phyloP scores from a whole-genome alignment of 2,888 invertebrate genomes.

The Bhutanitis thaidina region DNA sequence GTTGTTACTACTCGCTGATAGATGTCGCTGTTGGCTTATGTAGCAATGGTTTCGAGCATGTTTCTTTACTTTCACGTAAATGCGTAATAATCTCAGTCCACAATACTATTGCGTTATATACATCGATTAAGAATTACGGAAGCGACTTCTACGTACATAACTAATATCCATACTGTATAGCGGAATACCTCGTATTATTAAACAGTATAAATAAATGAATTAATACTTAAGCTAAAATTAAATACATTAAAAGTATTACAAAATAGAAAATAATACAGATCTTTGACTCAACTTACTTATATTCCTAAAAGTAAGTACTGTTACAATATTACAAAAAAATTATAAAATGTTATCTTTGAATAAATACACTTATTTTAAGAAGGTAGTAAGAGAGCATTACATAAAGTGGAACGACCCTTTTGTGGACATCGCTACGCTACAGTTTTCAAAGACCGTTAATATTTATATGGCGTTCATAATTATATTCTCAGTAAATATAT shows the following conservation, averaged over 20 bases:
- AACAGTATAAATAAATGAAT: slow-evolving; percentile 70
- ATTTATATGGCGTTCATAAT: too few relatives aligned
- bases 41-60: slow-evolving; percentile 28
- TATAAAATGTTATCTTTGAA: slow-evolving; percentile 60
- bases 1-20: slow-evolving; percentile 34
- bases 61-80: slow-evolving; percentile 41
- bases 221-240: slow-evolving; percentile 59
- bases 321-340: slow-evolving; percentile 63
- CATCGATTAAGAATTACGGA: slow-evolving; percentile 55
- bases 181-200: slow-evolving; percentile 78
- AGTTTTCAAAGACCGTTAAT: background rate
- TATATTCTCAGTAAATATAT: too few relatives aligned
- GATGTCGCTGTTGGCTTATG: slow-evolving; percentile 50
- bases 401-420: slow-evolving; percentile 27
- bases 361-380: slow-evolving; percentile 70
- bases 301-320: slow-evolving; percentile 68
- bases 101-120: slow-evolving; percentile 60
- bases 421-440: slow-evolving; percentile 10
- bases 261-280: slow-evolving; percentile 80
- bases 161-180: slow-evolving; percentile 65
- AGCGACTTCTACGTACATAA: slow-evolving; percentile 52
- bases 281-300: slow-evolving; percentile 78
- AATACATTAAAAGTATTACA: slow-evolving; percentile 76
- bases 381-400: slow-evolving; percentile 62
- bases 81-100: slow-evolving; percentile 74